Base-by-base conservation (phyloP, 2,113 vertebrate genomes). In the Enhydra lutris region DNA sequence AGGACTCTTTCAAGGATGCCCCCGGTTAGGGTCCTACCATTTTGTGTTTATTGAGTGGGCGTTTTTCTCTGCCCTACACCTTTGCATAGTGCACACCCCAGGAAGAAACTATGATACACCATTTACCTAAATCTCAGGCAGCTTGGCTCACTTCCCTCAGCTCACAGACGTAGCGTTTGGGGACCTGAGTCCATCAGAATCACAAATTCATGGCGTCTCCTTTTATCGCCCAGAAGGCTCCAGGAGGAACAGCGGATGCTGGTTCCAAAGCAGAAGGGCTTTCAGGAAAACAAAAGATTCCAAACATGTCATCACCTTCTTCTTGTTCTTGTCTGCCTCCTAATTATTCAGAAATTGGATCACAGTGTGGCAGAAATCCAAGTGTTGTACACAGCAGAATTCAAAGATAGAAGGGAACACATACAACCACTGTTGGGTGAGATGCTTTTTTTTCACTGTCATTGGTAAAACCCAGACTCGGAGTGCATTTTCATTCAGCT, bases 91-190 rank as follows among this genome's bases (percentile, higher is more conserved):
- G 52, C 52, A 55, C 52, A 55, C 8, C 50, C 21, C 39, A 2
- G 0, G 9, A 3, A 42, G 50, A 14, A 14, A 17, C 5, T 34
- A 10, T 0, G 59, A 29, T 0, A 12, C 4, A 24, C 6, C 20
- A 1, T 69, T n/a, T 1, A 9, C 14, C 1, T 7, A 4, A 13
- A 12, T 8, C 20, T 3, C 29, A 10, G 8, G 2, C 26, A 63
- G 4, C 6, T 65, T 0, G 1, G 23, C 9, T n/a, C 8, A 10
- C 12, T 1, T 36, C n/a, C 42, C 15, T 65, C 1, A 3, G 12
- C 59, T 36, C 39, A 18, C 29, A 24, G 8, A 57, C 1, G 4
- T 13, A 31, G 7, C 39, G 12, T 26, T 20, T 18, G 4, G 14
- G 24, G 7, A n/a, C 52, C 1, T 10, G 42, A 0, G 11, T 71